Percentiles rank a stretch among this genome's conserved stretches.
Evolutionary conservation across 2,888 invertebrate species (phyloP).

Genomic region (Aphidoletes aphidimyza): DNA sequence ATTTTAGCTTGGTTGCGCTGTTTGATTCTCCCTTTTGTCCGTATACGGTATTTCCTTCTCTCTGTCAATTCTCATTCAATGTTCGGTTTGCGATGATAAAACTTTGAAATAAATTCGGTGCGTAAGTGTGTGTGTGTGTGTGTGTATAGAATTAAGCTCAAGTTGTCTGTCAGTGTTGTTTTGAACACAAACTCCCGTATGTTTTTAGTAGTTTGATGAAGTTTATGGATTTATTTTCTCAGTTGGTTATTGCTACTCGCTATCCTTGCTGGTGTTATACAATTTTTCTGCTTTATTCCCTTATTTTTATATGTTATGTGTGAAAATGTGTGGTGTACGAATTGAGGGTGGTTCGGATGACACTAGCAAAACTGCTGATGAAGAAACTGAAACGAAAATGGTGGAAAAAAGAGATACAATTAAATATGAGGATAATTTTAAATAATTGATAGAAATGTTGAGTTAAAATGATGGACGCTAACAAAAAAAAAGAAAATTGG

Average conservation of each 20-base stretch:
- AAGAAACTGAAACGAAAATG: background rate
- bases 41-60: background rate
- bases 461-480: background rate
- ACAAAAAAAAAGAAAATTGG: background rate
- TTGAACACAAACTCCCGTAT: constrained; percentile 1
- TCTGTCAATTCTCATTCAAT: background rate
- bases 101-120: constrained; percentile 50
- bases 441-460: background rate
- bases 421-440: background rate
- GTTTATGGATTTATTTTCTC: background rate
- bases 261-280: background rate
- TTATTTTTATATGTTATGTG: too few species aligned
- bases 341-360: constrained; percentile 35
- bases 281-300: background rate
- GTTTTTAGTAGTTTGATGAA: constrained; percentile 11
- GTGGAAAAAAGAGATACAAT: background rate
- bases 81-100: constrained; percentile 20
- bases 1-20: background rate
- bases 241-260: background rate
- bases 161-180: background rate
- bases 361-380: background rate
- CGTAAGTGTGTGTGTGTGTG: constrained; percentile 9
- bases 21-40: background rate
- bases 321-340: constrained; percentile 28
- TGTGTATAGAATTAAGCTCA: constrained; percentile 50